phyloP scores from a whole-genome alignment of 2,113 vertebrate species.

The Rhinoderma darwinii region DNA sequence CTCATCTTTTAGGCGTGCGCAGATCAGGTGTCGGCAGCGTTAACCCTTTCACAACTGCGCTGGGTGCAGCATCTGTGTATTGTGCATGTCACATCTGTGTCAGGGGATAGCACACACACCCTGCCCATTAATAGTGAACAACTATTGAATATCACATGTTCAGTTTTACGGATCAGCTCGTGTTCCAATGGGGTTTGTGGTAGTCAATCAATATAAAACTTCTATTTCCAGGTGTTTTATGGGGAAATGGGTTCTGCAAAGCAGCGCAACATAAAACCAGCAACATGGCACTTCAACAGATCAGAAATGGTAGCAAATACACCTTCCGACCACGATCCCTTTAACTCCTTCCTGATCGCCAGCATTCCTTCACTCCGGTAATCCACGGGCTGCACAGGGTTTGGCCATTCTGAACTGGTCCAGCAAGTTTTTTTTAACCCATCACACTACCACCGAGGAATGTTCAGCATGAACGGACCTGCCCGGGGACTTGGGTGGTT shows the following conservation, averaged over 20 bases:
- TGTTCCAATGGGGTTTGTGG: no score
- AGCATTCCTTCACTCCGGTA: not conserved
- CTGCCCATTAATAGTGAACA: no score
- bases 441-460: conserved; percentile 20
- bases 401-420: conserved; percentile 39
- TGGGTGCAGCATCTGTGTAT: not conserved
- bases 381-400: not conserved
- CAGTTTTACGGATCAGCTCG: no score
- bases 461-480: conserved; percentile 48
- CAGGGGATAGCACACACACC: no score
- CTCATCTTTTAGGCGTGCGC: conserved; percentile 9
- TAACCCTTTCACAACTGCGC: conserved; percentile 18
- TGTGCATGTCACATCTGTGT: not conserved
- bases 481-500: conserved; percentile 25
- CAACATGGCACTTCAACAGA: no score
- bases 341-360: not conserved
- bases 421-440: conserved; percentile 51
- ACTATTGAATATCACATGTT: no score
- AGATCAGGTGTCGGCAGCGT: conserved; percentile 25
- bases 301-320: not conserved
- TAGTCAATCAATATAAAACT: no score
- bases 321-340: no score
- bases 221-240: no score
- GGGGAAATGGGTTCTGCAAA: no score
- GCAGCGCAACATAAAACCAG: not conserved